Conservation (phyloP, 2,113 vertebrate genomes). For the Xiphias gladius region DNA sequence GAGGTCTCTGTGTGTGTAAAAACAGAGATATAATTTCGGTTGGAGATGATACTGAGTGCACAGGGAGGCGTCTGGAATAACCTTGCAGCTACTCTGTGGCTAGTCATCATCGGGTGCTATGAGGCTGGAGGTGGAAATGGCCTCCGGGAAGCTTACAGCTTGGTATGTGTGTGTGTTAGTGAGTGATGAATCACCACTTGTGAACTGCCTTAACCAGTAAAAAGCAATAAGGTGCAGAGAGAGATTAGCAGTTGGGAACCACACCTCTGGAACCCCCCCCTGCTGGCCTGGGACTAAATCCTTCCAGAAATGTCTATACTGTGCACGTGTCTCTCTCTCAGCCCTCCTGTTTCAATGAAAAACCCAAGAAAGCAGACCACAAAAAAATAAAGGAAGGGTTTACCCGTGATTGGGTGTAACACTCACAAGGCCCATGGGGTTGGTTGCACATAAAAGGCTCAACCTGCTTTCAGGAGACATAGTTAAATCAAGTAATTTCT, state of each 20-base stretch:
- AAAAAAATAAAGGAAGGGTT: neutral
- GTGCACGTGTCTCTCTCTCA: neutral
- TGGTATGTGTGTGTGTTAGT: conserved; percentile 33
- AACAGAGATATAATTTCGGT: conserved; percentile 8
- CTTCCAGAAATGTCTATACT: neutral
- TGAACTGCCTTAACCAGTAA: conserved; percentile 50
- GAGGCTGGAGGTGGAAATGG: conserved; percentile 46
- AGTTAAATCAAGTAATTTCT: no score
- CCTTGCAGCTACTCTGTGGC: conserved; percentile 36
- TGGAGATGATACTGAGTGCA: conserved; percentile 14
- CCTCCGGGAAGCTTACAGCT: conserved; percentile 49
- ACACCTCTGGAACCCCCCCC: conserved; percentile 28
- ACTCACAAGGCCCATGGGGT: neutral
- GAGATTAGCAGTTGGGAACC: conserved; percentile 42
- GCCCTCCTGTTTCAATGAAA: conserved; percentile 13
- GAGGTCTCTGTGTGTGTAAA: neutral
- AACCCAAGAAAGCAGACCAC: neutral
- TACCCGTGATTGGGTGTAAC: conserved; percentile 18
- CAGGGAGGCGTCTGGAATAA: conserved; percentile 42
- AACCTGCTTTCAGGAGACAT: neutral
- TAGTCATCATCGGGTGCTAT: conserved; percentile 35
- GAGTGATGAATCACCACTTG: conserved; percentile 58
- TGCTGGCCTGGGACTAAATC: conserved; percentile 29
- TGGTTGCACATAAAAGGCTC: neutral
- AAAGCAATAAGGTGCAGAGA: conserved; percentile 57